Evolutionary conservation across 2,113 vertebrate genomes (phyloP).

Genomic region (Lasiurus borealis): DNA sequence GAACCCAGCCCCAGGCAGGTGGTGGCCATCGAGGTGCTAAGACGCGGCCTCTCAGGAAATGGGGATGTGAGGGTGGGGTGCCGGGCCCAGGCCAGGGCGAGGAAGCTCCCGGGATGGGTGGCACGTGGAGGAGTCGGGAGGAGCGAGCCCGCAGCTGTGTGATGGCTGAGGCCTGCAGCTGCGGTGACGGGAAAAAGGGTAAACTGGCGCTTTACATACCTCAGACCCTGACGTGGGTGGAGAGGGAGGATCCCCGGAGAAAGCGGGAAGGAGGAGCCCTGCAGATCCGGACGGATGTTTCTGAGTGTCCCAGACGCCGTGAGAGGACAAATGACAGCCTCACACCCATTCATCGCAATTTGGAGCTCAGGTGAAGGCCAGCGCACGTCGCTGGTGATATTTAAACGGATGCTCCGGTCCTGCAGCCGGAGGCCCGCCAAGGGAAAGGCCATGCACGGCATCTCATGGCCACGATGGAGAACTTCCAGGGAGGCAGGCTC

Average conservation of each 20-base stretch:
- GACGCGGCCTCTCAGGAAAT: too few relatives aligned
- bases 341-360: too few relatives aligned
- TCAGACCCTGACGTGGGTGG: background rate
- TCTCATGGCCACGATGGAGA: background rate
- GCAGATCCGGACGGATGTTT: background rate
- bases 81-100: too few relatives aligned
- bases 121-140: background rate
- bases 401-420: background rate
- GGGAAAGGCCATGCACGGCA: background rate
- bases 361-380: background rate
- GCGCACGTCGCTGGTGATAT: background rate
- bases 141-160: rapidly evolving
- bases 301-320: background rate
- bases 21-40: too few relatives aligned
- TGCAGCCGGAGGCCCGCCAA: background rate
- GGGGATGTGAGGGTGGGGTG: too few relatives aligned
- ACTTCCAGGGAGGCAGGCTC: too few relatives aligned
- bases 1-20: too few relatives aligned
- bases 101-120: rapidly evolving
- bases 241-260: background rate
- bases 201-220: too few relatives aligned
- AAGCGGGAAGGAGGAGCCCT: background rate
- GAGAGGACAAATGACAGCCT: background rate
- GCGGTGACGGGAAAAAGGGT: rapidly evolving
- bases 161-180: too few relatives aligned